Conservation (phyloP, 2,888 invertebrate genomes). For the Arctia plantaginis region DNA sequence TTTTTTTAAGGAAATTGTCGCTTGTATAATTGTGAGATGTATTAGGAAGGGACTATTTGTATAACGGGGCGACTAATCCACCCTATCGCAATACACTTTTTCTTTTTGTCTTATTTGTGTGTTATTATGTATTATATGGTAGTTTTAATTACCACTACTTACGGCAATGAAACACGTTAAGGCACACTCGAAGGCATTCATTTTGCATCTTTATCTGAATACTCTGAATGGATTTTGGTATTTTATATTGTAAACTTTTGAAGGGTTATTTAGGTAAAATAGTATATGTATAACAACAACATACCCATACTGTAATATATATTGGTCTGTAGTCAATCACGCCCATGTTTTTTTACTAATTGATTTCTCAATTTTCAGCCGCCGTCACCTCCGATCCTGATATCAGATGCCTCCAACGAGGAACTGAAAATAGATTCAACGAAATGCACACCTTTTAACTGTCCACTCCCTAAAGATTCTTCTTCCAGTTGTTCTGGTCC, state of each 20-base stretch:
- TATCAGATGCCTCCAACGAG: slow-evolving; percentile 40
- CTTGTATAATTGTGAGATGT: neutral
- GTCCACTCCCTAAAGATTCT: slow-evolving; percentile 11
- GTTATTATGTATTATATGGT: no score
- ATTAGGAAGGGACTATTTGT: no score
- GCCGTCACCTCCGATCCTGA: slow-evolving; percentile 34
- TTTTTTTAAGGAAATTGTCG: neutral
- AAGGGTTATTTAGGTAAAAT: no score
- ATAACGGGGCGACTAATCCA: no score
- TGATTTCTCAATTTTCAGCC: slow-evolving; percentile 24
- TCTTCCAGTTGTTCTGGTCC: slow-evolving; percentile 7
- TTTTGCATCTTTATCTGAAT: no score
- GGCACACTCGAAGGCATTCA: no score
- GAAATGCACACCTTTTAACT: slow-evolving; percentile 17
- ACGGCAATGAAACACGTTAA: no score
- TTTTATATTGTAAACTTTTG: neutral
- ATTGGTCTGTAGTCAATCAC: neutral
- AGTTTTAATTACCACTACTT: no score
- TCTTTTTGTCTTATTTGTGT: no score
- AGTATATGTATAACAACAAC: no score
- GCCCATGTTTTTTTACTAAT: neutral
- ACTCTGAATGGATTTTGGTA: neutral
- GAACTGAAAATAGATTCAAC: slow-evolving; percentile 21
- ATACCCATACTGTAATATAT: no score
- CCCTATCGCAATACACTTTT: no score